Base-by-base conservation (phyloP, 2,888 invertebrate species). In the Diplazon laetatorius region DNA sequence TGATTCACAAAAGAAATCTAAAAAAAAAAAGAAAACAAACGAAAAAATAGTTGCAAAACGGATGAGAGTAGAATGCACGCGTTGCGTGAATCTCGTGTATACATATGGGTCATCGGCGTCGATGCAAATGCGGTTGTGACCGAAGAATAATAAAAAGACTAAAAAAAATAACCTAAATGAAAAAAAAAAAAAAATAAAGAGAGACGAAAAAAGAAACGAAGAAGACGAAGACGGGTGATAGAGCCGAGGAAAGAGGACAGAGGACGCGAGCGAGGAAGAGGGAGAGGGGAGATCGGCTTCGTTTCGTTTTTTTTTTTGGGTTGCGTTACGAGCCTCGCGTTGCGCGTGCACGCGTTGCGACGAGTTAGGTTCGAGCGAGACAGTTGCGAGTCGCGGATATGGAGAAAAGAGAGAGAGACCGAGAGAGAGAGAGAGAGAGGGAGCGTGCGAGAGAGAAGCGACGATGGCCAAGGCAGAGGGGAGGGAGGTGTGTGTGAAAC, bases 41-140 rank as follows among this genome's bases (percentile, higher is more conserved):
- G 30, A 30, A 30, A 30, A 2, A 30, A 30, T n/a, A n/a, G n/a
- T 30, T 30, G 30, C 6, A 30, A 30, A 6, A 2, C 30, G 4
- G 30, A 46, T 20, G 48, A 14, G 70, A 50, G 39, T 84, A 73
- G 81, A 83, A 83, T 82, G 82, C 81, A 83, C 75, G 84, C 83
- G 44, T 30, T 73, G 84, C 83, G 44, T 30, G 69, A 42, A 57
- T 63, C 59, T 65, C 63, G 85, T 87, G 86, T 87, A 89, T n/a
- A n/a, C n/a, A n/a, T 89, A 89, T 90, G 88, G 89, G 90, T 90
- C 90, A 90, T 89, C 89, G 88, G 85, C 87, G 87, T 82, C 87
- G 88, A 89, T 90, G 89, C 89, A 89, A 90, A 89, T 90, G 88
- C 87, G 85, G 85, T 84, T 85, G 83, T 85, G 82, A 44, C 52